phyloP scores from a whole-genome alignment of 2,888 invertebrate species.

The Dromius quadrimaculatus region DNA sequence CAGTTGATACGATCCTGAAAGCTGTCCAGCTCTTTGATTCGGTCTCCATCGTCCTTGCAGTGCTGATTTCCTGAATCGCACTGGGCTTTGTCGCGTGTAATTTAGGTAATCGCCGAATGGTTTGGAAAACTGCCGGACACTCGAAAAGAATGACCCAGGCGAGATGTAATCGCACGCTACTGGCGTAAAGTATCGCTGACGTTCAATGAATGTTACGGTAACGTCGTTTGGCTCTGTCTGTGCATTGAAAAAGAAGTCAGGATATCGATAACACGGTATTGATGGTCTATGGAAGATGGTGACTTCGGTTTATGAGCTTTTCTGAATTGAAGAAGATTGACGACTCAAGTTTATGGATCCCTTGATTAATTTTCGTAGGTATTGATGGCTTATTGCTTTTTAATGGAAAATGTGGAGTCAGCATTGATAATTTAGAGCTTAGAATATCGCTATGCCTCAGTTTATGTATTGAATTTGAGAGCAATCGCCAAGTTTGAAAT shows the following conservation, averaged over 20 bases:
- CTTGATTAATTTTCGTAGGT: constrained; percentile 25
- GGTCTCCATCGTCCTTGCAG: neutral
- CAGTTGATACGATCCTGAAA: neutral
- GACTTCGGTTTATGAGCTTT: constrained; percentile 14
- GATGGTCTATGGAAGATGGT: neutral
- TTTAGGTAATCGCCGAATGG: constrained; percentile 61
- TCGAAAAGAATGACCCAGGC: constrained; percentile 31
- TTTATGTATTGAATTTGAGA: too few species aligned
- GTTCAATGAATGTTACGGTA: constrained; percentile 34
- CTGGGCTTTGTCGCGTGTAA: constrained; percentile 60
- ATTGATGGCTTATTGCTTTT: neutral
- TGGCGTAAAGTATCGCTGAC: constrained; percentile 23
- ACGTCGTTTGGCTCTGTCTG: constrained; percentile 7
- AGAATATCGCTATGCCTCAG: too few species aligned
- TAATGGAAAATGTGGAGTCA: neutral
- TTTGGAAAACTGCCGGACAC: constrained; percentile 57
- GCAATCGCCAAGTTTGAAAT: too few species aligned
- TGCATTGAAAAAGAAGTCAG: constrained; percentile 19
- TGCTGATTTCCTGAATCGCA: constrained; percentile 19
- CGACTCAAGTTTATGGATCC: constrained; percentile 20
- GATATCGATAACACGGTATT: constrained; percentile 1
- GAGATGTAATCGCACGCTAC: constrained; percentile 31
- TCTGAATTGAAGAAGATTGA: constrained; percentile 7
- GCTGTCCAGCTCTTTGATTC: neutral
- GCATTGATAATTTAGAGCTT: too few species aligned